Evolutionary conservation across 2,797 vertebrate genomes (phyloP).

Genomic region (Potorous gilbertii): DNA sequence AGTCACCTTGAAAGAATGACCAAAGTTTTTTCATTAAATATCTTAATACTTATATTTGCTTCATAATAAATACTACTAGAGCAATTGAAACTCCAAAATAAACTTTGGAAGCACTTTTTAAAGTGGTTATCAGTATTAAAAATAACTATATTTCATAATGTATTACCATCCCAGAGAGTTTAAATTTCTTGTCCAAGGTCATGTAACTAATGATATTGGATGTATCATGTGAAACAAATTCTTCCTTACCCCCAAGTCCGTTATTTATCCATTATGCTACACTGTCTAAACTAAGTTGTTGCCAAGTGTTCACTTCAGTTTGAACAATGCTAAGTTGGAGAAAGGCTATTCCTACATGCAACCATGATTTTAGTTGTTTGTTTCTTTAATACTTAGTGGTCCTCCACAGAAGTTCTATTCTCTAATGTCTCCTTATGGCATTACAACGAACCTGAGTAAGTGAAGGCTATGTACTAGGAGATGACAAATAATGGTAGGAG

Average conservation of each 20-base stretch:
- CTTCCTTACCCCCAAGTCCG: neutral
- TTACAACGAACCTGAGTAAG: neutral
- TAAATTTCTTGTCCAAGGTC: neutral
- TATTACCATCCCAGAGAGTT: neutral
- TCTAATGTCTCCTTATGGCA: neutral
- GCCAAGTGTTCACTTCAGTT: fast-evolving
- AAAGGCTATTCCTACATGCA: fast-evolving
- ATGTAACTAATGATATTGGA: neutral
- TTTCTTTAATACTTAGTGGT: neutral
- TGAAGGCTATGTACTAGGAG: neutral
- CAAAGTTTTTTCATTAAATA: neutral
- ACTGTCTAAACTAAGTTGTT: neutral
- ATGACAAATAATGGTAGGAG: neutral
- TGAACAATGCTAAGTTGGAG: neutral
- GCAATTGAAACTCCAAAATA: neutral
- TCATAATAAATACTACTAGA: neutral
- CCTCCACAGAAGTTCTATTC: neutral
- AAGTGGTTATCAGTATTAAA: neutral
- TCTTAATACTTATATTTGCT: neutral
- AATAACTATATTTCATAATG: neutral
- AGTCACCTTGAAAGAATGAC: neutral
- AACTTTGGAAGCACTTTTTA: neutral
- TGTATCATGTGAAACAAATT: neutral
- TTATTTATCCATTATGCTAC: neutral
- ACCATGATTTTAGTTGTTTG: neutral